Base-by-base conservation (phyloP, 2,797 vertebrate species). In the Sebastiscus albofasciatus region DNA sequence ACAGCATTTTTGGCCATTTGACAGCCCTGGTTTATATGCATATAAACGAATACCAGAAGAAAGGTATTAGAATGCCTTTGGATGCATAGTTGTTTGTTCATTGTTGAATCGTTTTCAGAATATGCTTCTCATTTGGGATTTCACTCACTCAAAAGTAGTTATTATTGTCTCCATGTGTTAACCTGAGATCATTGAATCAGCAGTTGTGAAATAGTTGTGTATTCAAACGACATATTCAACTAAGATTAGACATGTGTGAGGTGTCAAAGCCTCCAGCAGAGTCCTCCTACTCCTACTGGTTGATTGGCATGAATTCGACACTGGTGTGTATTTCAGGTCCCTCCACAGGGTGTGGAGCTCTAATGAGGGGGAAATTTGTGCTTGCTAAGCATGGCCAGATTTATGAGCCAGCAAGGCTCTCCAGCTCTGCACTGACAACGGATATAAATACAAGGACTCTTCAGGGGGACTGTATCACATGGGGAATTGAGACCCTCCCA, bases 321-420 rank as follows among this genome's bases (percentile, higher is more conserved):
- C 79, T 31, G 67, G 83, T 88, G 87, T 87, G 84, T 84, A 87
- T 85, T 88, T 90, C 84, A 90, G 77, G 56, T 71, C 69, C 54
- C 80, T 87, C 70, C 78, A 86, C 86, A 79, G 90, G 79, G 78
- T 60, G 86, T 88, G 81, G 66, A 86, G 83, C 89, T 81, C 89
- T 93, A 93, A 93, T 92, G 92, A 93, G 88, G 89, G 84, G 80
- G 79, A 88, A 66, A 89, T 91, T 93, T 93, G 87, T 92, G 93
- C 92, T 94, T 87, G 85, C 87, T 92, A 91, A 95, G 94, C 93
- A 93, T 39, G 84, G 77, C 60, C 84, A 88, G 90, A 92, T 93
- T 93, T 94, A 94, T 88, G 91, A 93, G 90, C 67, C 89, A 88
- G 83, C 71, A 77, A 74, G 79, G 77, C 79, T 89, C 79, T 83